Evolutionary conservation across 2,888 invertebrate species (phyloP), one percentile per base, ranked within the genome.

Genomic region (Proisotoma minuta): DNA sequence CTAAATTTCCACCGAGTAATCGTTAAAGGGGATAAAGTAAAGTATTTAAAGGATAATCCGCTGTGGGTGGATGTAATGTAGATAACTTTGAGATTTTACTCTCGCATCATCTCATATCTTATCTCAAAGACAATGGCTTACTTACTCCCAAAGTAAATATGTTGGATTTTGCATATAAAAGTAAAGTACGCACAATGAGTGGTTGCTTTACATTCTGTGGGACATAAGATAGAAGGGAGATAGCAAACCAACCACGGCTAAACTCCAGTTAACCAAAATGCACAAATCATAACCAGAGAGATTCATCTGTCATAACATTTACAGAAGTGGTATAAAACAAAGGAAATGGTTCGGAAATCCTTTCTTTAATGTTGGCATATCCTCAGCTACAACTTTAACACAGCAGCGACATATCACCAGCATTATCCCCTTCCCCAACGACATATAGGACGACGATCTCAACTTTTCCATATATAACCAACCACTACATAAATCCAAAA

Each of bases 301-400:
- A 61, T 67, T 67, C 67, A 60, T 62, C 64, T 67, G 67, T 67
- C 67, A 67, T 62, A 67, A 67, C 67, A 67, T 67, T 64, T 64
- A 67, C 60, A 63, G 63, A 58, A 67, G 58, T 54, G 64, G 59
- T 61, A 65, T 65, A 67, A 64, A 67, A 67, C 64, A 65, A 61
- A 60, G 59, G 67, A 67, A 67, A 67, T 67, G 67, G 67, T 58
- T 64, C 64, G 67, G 67, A 67, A 67, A 67, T 67, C 67, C 67
- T 60, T 60, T 59, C 52, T 62, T 56, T 56, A 43, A 56, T 56
- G 56, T 54, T 29, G 15, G 43, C 56, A 43, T 56, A 40, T 40
- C 56, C 56, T 56, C 47, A 43, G 20, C 15, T 43, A 18, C 43
- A n/a, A n/a, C 43, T 43, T 18, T 18, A 43, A 43, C 43, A 43